These are phyloP conservation scores for Tenthredo amoena DNA, from an alignment of 2,888 invertebrate species.

Conservation along the genomic window DNA sequence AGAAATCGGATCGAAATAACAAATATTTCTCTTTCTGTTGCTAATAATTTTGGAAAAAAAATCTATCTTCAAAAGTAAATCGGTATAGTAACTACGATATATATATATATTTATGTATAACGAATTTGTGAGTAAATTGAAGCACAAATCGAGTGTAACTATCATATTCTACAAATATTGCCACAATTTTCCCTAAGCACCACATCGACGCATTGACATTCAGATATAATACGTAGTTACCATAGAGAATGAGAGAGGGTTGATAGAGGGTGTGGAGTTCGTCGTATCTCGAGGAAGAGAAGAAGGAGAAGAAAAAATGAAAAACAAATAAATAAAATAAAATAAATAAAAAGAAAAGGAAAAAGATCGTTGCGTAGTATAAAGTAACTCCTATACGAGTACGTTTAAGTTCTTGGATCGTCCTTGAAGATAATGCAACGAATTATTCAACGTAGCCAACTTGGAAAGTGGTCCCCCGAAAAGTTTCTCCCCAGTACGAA, in stretches of 20 bases:
- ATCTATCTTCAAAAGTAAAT: not conserved
- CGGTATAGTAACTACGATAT: not conserved
- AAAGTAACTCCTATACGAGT: conserved; percentile 47
- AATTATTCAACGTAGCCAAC: conserved; percentile 51
- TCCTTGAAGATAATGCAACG: conserved; percentile 46
- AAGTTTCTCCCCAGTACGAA: not conserved
- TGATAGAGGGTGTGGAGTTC: not conserved
- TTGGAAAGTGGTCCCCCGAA: conserved; percentile 47
- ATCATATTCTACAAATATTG: not conserved
- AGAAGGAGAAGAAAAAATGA: not conserved
- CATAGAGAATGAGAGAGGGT: not conserved
- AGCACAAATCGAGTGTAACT: not conserved
- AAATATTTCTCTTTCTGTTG: not conserved
- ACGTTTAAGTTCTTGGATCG: conserved; percentile 44
- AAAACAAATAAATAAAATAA: not conserved
- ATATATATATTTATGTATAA: not conserved
- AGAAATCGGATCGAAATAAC: not conserved
- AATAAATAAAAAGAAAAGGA: not conserved
- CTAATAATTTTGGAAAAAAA: not conserved
- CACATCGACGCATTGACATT: not conserved
- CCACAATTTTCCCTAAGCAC: not conserved
- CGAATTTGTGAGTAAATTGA: not conserved
- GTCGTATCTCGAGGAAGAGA: not conserved
- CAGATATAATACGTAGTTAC: not conserved
- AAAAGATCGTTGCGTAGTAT: conserved; percentile 5